Evolutionary conservation across 1,140 invertebrate species (phyloP), one percentile per base, ranked within the genome.

Genomic region (Archegozetes longisetosus): DNA sequence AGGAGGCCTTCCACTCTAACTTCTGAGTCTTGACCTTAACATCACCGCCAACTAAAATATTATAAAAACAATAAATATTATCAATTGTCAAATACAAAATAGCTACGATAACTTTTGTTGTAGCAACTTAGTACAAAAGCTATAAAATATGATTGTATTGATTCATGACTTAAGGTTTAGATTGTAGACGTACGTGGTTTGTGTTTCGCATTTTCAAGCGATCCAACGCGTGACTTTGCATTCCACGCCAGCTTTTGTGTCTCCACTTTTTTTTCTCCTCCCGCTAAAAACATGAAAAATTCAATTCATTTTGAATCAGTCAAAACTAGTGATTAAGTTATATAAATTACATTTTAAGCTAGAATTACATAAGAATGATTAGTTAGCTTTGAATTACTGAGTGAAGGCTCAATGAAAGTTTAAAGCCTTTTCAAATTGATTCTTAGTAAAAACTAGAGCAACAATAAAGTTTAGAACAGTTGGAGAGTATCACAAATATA

Each of bases 11-110:
- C 74, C 93, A 94, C 66, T 89, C 85, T 61, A 92, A 74, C 71
- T 91, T 92, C 3, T 89, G 79, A 0, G 81, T 81, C 72, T 89
- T 85, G 50, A 94, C 89, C 84, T 93, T 93, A 72, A 89, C 91
- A 60, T 88, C 84, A 26, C 91, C 90, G 52, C 89, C 89, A 67
- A 84, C 85, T 20, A 90, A 85, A 32, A 49, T n/a, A n/a, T n/a
- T n/a, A n/a, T n/a, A n/a, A 32, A 28, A 55, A 6, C 9, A 28
- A 55, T 28, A 13, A 32, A 28, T 27, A 14, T 26, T 27, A 26
- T 3, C n/a, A 40, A 40, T n/a, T n/a, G n/a, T n/a, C n/a, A n/a
- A n/a, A n/a, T n/a, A n/a, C n/a, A n/a, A n/a, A n/a, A n/a, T n/a
- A n/a, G n/a, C n/a, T n/a, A n/a, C n/a, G n/a, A n/a, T n/a, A n/a